Base-by-base conservation (phyloP, 2,888 invertebrate genomes). In the Girardia tigrina region DNA sequence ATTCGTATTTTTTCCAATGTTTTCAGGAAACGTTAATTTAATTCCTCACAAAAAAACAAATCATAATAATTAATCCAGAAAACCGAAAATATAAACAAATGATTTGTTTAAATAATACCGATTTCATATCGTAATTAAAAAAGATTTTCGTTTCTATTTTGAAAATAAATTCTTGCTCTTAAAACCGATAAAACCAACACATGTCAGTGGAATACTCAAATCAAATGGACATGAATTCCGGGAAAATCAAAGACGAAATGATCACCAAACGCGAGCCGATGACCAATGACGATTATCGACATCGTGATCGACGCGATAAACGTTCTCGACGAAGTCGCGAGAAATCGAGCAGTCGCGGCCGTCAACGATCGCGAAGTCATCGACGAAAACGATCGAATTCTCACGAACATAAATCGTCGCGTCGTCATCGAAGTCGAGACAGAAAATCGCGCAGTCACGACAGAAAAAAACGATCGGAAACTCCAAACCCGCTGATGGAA, bases 191-290 rank as follows among this genome's bases (percentile, higher is more conserved):
- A n/a, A n/a, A n/a, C n/a, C n/a, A n/a, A n/a, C n/a, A n/a, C 4
- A 56, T 56, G 56, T 56, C 56, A 56, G 56, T 56, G n/a, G 56
- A 56, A 56, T 56, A 56, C 56, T 56, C 56, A 56, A 56, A 56
- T 56, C 56, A 56, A n/a, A 56, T 56, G 56, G 56, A 56, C n/a
- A n/a, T n/a, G n/a, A n/a, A n/a, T n/a, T n/a, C n/a, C n/a, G 36
- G 36, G 8, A 56, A 56, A 56, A 23, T 56, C n/a, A 56, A 56
- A 56, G 56, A 56, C n/a, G 56, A 56, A 56, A 4, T 56, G 4
- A 2, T n/a, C 23, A 56, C 23, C 4, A 56, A 56, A 16, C 56
- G 56, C 23, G 56, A 56, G n/a, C n/a, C 56, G n/a, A n/a, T n/a
- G n/a, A 56, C n/a, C 23, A 20, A 56, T n/a, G 56, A 56, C n/a